Percentiles rank a stretch among this genome's conserved stretches.
phyloP scores from a whole-genome alignment of 2,888 invertebrate species.

The Rhogogaster chlorosoma region DNA sequence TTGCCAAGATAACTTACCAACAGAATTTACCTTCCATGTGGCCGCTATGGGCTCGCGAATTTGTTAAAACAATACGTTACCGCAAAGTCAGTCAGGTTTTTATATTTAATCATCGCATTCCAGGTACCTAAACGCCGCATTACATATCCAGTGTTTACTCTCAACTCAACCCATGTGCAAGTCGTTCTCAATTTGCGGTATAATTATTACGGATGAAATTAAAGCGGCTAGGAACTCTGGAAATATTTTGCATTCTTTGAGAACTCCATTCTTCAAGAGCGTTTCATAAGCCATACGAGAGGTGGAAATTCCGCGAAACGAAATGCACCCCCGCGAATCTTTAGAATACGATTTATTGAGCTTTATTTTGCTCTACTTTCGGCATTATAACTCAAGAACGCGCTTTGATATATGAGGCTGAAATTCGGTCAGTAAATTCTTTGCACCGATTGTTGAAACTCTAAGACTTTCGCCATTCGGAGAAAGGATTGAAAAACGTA shows the following conservation, averaged over 20 bases:
- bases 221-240: neutral
- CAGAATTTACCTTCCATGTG: constrained; percentile 3
- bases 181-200: neutral
- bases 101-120: constrained; percentile 1
- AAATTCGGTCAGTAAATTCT: neutral
- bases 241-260: neutral
- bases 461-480: neutral
- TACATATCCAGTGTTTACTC: neutral
- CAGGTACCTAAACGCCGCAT: constrained; percentile 9
- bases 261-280: neutral
- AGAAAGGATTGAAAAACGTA: neutral
- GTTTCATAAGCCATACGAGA: neutral
- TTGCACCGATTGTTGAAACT: neutral
- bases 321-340: neutral
- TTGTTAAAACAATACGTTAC: constrained; percentile 29
- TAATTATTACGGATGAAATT: neutral
- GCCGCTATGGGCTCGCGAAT: neutral
- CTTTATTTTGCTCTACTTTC: neutral
- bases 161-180: neutral
- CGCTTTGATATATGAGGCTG: neutral
- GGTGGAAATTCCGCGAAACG: neutral
- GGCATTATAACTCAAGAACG: neutral
- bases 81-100: constrained; percentile 11
- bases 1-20: constrained; percentile 17
- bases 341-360: neutral